Percentiles rank a stretch among this genome's conserved stretches.
Evolutionary conservation across 2,888 invertebrate genomes (phyloP).

Genomic region (Acrobasis suavella): DNA sequence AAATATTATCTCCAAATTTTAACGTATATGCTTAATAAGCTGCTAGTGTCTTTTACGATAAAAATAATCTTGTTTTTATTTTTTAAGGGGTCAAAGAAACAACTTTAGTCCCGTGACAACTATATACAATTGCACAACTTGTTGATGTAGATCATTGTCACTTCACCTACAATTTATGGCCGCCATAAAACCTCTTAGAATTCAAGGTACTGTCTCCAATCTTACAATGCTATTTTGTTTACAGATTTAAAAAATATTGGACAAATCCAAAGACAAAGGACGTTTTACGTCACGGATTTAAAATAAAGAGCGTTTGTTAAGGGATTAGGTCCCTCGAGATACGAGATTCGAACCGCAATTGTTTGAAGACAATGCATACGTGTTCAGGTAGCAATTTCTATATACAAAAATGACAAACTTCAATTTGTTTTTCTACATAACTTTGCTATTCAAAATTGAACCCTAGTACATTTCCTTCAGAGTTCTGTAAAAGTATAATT

Average conservation of each 20-base stretch:
- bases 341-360: conserved; percentile 60
- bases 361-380: conserved; percentile 61
- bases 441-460: neutral
- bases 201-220: conserved; percentile 41
- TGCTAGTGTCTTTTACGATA: too few species aligned
- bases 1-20: too few species aligned
- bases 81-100: conserved; percentile 21
- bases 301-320: conserved; percentile 70
- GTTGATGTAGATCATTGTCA: conserved; percentile 37
- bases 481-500: neutral
- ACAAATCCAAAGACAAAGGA: conserved; percentile 33
- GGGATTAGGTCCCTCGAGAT: conserved; percentile 66
- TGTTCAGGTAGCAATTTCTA: conserved; percentile 70
- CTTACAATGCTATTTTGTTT: conserved; percentile 49
- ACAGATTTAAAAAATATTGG: conserved; percentile 35
- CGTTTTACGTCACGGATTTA: conserved; percentile 68
- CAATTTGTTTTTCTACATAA: conserved; percentile 27
- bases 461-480: neutral
- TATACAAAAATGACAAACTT: conserved; percentile 44
- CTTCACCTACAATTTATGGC: conserved; percentile 46
- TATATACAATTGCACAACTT: conserved; percentile 31
- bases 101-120: conserved; percentile 44
- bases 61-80: conserved; percentile 19
- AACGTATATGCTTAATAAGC: too few species aligned
- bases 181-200: conserved; percentile 37